Percentiles rank a stretch among this genome's conserved stretches.
Conservation (phyloP, 1,140 invertebrate genomes). For the Agrypnia vestita region DNA sequence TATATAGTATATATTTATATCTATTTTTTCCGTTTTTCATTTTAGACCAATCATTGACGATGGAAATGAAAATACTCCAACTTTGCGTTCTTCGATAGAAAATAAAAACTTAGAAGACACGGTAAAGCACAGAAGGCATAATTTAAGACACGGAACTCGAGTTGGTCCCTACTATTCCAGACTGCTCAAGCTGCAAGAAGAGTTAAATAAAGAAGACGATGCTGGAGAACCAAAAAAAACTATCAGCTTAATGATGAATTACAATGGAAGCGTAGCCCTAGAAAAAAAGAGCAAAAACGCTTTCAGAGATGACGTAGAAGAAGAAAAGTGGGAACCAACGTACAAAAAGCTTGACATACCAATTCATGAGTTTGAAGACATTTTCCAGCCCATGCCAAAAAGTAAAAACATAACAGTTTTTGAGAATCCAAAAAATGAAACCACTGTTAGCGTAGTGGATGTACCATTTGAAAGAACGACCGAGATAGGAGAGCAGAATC, state of each 20-base stretch:
- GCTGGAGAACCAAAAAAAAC: conserved; percentile 41
- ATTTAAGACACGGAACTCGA: conserved; percentile 50
- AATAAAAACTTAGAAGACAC: conserved; percentile 4
- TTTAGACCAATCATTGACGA: conserved; percentile 5
- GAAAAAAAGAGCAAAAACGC: conserved; percentile 57
- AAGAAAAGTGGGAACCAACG: conserved; percentile 54
- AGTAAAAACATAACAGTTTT: conserved; percentile 15
- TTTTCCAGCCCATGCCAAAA: conserved; percentile 70
- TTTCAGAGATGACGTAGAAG: conserved; percentile 55
- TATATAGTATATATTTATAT: too few relatives aligned
- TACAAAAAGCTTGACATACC: conserved; percentile 68
- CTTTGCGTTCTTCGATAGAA: background rate
- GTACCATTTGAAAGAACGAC: conserved; percentile 66
- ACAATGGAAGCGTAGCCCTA: conserved; percentile 52
- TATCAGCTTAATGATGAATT: conserved; percentile 47
- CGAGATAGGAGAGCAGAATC: conserved; percentile 6
- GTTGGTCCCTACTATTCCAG: conserved; percentile 57
- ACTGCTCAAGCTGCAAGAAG: conserved; percentile 54
- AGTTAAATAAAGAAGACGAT: conserved; percentile 53
- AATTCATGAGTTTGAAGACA: conserved; percentile 74
- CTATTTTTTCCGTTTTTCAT: background rate
- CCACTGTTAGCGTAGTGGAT: conserved; percentile 43
- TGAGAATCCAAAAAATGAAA: conserved; percentile 19
- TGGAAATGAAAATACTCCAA: background rate
- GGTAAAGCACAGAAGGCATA: conserved; percentile 38